Base-by-base conservation (phyloP, 2,113 vertebrate genomes). In the Leucoraja erinaceus region DNA sequence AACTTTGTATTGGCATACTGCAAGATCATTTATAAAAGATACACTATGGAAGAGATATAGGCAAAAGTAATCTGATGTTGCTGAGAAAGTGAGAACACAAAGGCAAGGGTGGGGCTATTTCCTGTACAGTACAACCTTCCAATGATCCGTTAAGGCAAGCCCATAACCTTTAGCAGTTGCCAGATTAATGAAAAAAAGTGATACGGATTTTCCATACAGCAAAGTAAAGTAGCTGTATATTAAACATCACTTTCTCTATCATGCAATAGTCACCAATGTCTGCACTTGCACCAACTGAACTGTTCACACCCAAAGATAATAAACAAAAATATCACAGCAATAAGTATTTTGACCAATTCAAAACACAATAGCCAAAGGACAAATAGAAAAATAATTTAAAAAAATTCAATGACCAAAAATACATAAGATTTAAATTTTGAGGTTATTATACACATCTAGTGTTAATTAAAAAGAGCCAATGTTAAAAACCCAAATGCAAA, bases 81-180 rank as follows among this genome's bases (percentile, higher is more conserved):
- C 38, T 72, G 22, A 33, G 66, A 74, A 72, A 68, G 68, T 72
- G 90, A 38, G 66, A 20, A 74, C 33, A 72, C 68, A 91, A 91
- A 91, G 90, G 66, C 66, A 91, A 72, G 90, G 90, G 90, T 91
- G 90, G 90, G 90, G 90, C 90, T 61, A 91, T 72, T 72, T 74
- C 22, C 90, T 74, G 22, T 54, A 70, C 90, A 47, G 90, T 68
- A 72, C 90, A 91, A 68, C 54, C 33, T 72, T 91, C 31, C 38
- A 91, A 38, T 54, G 66, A 10, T 90, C 22, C 72, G 66, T 70
- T 70, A 91, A 91, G 68, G 33, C 66, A 47, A 10, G 54, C 38
- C 68, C 20, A 47, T 72, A 22, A 25, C 66, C 66, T 91, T 63
- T 3, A 72, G 22, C 90, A 91, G 33, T 54, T 47, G 20, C 31